Evolutionary conservation across 2,888 invertebrate genomes (phyloP), one percentile per base, ranked within the genome.

Genomic region (Myathropa florea): DNA sequence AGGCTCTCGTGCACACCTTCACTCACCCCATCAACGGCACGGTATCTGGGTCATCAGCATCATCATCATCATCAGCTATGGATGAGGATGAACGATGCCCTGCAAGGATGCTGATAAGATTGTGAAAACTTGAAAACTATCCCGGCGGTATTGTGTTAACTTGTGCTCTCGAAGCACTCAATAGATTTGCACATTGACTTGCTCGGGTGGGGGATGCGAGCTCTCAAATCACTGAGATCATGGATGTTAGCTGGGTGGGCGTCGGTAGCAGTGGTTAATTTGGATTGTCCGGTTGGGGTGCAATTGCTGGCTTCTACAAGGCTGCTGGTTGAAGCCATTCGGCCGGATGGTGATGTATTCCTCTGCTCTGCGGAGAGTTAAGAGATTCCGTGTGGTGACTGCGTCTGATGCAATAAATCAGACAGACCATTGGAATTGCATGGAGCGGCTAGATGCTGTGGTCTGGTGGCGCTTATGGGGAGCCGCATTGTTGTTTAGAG

Each of bases 21-120:
- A 73, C 57, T 64, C 55, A 76, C 67, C 61, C 59, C 23, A 21
- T 46, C 46, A 3, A 46, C 46, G 30, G 1, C n/a, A 6, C 23
- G 12, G 71, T 68, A 86, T 86, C 78, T 86, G 59, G 86, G 86
- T 78, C 86, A 82, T 82, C 78, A 82, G 82, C 68, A 70, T 61
- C 55, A 55, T 23, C 18, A 55, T 63, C 18, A 53, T 55, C 24
- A 60, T 72, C 24, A 33, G 28, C 23, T 64, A 23, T 70, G 21
- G 18, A 46, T 18, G 46, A 36, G 23, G 36, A 55, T 76, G 80
- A 68, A 61, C 28, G 39, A 67, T 68, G 39, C 55, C 23, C 28
- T 72, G 24, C 63, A 70, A 70, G 85, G 82, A 82, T 59, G 24
- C 36, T 59, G 60, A 71, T 33, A 30, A 26, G 59, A 79, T 46